These are phyloP conservation scores for Hippotragus niger DNA, from an alignment of 2,113 vertebrate genomes.

Conservation along the genomic window DNA sequence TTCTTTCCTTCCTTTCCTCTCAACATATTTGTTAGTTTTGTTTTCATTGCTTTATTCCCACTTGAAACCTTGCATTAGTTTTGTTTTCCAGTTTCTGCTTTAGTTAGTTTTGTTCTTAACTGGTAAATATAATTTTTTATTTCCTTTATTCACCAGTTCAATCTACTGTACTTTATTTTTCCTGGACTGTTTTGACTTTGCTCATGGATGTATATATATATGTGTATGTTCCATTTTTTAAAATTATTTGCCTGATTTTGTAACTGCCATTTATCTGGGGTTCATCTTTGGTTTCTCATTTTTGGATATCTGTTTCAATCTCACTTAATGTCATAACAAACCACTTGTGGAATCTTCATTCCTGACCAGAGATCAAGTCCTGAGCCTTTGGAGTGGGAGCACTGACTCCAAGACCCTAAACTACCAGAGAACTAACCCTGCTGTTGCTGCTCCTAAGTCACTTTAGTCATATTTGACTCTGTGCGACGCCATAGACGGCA, in stretches of 20 bases:
- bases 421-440: background rate
- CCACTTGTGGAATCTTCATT: background rate
- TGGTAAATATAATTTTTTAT: background rate
- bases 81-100: background rate
- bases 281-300: background rate
- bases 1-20: background rate
- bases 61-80: background rate
- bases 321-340: background rate
- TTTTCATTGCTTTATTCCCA: background rate
- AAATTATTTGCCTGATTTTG: background rate
- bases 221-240: background rate
- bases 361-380: background rate
- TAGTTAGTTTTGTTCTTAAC: background rate
- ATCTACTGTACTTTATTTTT: background rate
- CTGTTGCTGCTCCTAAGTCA: background rate
- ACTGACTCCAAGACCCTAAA: background rate
- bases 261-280: background rate
- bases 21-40: background rate
- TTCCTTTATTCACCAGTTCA: background rate
- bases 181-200: background rate
- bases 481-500: accelerated
- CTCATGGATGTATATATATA: background rate
- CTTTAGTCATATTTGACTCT: accelerated
- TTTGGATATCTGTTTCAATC: background rate
- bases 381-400: background rate